Evolutionary conservation across 2,888 invertebrate species (phyloP).

Genomic region (Fissipunctia ypsillon): DNA sequence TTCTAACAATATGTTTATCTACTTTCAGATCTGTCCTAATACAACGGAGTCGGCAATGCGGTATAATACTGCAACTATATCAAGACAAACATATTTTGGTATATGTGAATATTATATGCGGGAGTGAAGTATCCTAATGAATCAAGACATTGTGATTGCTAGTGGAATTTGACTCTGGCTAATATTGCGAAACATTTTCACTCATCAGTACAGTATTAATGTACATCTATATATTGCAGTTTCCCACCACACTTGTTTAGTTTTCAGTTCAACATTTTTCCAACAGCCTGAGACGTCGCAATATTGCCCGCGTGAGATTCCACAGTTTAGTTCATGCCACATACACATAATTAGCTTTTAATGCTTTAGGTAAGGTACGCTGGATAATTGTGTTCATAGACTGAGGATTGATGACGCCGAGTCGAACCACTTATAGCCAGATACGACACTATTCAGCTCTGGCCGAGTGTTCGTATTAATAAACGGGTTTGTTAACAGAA

Average conservation of each 20-base stretch:
- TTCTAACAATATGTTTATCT: slow-evolving; percentile 41
- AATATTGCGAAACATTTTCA: slow-evolving; percentile 73
- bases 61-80: slow-evolving; percentile 85
- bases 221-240: slow-evolving; percentile 51
- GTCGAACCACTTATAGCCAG: slow-evolving; percentile 61
- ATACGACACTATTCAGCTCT: slow-evolving; percentile 62
- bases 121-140: slow-evolving; percentile 83
- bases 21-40: slow-evolving; percentile 89
- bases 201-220: slow-evolving; percentile 63
- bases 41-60: slow-evolving; percentile 74
- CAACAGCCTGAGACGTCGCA: slow-evolving; percentile 62
- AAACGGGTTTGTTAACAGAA: slow-evolving; percentile 66
- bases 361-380: slow-evolving; percentile 90
- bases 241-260: slow-evolving; percentile 49
- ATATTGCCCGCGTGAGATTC: slow-evolving; percentile 82
- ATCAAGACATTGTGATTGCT: slow-evolving; percentile 81
- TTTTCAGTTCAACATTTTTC: slow-evolving; percentile 57
- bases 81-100: slow-evolving; percentile 91
- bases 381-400: slow-evolving; percentile 90
- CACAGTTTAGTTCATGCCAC: slow-evolving; percentile 88
- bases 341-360: slow-evolving; percentile 89
- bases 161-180: slow-evolving; percentile 81
- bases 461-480: slow-evolving; percentile 61
- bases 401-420: slow-evolving; percentile 78
- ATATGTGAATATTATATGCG: slow-evolving; percentile 89